phyloP scores from a whole-genome alignment of 2,888 invertebrate species.

The Lasioglossum marginatum region DNA sequence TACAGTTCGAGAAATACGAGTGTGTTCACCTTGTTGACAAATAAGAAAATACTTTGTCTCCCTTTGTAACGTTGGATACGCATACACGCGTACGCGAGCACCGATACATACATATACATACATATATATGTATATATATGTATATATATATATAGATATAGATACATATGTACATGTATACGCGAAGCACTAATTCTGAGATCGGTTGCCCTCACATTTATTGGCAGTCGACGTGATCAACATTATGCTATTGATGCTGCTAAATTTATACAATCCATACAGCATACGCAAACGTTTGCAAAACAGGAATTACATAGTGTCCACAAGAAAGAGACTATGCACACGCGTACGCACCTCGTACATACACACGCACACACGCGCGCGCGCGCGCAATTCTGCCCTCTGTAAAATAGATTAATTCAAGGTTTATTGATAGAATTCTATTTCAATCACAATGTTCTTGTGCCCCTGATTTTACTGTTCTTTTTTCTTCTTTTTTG shows the following conservation, averaged over 20 bases:
- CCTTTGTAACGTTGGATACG: constrained; percentile 6
- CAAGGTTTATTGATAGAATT: constrained; percentile 45
- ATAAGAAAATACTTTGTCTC: constrained; percentile 38
- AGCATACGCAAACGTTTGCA: constrained; percentile 53
- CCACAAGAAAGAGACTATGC: constrained; percentile 27
- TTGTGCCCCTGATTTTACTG: constrained; percentile 30
- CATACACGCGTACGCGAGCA: not conserved
- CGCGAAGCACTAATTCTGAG: constrained; percentile 52
- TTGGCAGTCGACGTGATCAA: constrained; percentile 64
- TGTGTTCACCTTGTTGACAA: constrained; percentile 40
- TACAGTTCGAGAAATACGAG: not conserved
- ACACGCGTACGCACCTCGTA: not conserved
- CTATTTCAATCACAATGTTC: constrained; percentile 38
- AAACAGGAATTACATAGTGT: constrained; percentile 49
- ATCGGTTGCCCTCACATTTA: constrained; percentile 60
- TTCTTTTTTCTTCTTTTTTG: constrained; percentile 1
- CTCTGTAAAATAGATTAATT: constrained; percentile 56
- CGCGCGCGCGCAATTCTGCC: constrained; percentile 38
- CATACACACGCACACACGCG: not conserved
- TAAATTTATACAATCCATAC: constrained; percentile 61
- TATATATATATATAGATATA: no score
- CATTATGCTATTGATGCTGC: constrained; percentile 62
- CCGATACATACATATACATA: not conserved
- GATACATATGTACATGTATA: constrained; percentile 5
- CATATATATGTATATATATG: no score